A percentile compares a stretch with the other conserved stretches of the same genome.
These are phyloP conservation scores for Menidia menidia DNA, from an alignment of 2,797 vertebrate genomes.

Conservation along the genomic window DNA sequence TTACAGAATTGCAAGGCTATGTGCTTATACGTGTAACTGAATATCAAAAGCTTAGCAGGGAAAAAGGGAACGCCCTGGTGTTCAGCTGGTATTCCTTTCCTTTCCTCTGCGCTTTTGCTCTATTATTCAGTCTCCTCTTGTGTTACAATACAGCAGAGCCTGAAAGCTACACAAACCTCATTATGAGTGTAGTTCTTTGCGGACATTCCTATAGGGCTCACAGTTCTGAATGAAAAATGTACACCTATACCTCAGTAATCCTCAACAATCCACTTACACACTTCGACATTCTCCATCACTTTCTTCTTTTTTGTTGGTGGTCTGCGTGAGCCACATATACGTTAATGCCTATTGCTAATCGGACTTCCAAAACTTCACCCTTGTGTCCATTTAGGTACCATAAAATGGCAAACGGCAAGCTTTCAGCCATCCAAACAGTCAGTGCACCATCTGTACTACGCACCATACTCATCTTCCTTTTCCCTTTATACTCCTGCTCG, in stretches of 20 bases:
- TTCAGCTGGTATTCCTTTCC: constrained; percentile 29
- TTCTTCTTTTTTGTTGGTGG: constrained; percentile 1
- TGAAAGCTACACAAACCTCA: constrained; percentile 58
- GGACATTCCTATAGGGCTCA: constrained; percentile 31
- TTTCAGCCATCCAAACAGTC: constrained; percentile 9
- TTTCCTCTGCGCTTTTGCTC: constrained; percentile 18
- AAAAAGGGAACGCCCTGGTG: constrained; percentile 15
- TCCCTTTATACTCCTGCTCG: constrained; percentile 9
- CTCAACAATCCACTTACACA: constrained; percentile 62
- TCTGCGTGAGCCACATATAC: constrained; percentile 40
- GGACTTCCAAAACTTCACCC: constrained; percentile 24
- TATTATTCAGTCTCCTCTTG: constrained; percentile 14
- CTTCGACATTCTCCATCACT: constrained; percentile 26
- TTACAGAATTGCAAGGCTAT: constrained; percentile 15
- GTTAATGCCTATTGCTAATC: constrained; percentile 50
- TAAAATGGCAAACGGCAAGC: constrained; percentile 26
- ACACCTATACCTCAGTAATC: constrained; percentile 77
- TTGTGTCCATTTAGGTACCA: constrained; percentile 28
- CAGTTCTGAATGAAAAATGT: constrained; percentile 42
- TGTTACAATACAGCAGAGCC: constrained; percentile 25
- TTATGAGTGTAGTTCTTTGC: constrained; percentile 48
- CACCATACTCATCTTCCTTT: constrained; percentile 23
- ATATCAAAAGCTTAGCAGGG: constrained; percentile 4
- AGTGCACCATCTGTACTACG: constrained; percentile 6
- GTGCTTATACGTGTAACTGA: constrained; percentile 22